phyloP scores from a whole-genome alignment of 23 tunicate species.

The Botrylloides violaceus region DNA sequence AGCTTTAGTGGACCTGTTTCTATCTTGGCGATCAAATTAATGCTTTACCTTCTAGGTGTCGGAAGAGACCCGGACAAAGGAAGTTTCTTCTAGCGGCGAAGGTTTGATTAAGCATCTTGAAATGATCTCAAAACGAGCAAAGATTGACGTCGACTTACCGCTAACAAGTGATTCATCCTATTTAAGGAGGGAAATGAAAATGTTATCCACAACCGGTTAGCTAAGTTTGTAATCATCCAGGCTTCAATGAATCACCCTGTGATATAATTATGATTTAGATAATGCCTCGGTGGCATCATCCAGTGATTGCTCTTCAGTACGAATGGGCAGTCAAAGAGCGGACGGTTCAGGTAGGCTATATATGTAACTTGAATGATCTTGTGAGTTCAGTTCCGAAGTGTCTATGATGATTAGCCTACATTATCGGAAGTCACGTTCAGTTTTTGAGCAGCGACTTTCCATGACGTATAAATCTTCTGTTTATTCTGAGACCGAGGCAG shows the following conservation, averaged over 20 bases:
- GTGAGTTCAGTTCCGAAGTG: neutral
- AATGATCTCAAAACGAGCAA: neutral
- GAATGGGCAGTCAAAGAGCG: conserved; percentile 6
- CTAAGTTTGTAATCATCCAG: neutral
- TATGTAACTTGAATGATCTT: neutral
- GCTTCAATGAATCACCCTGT: neutral
- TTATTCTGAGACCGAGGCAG: no score
- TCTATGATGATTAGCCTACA: conserved; percentile 26
- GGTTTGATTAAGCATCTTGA: conserved; percentile 5
- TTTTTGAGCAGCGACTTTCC: neutral
- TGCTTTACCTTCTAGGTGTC: neutral
- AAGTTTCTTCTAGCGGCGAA: neutral
- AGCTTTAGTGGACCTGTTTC: no score
- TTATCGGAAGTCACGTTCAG: conserved; percentile 7
- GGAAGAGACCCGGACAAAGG: neutral
- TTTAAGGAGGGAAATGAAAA: conserved; percentile 12
- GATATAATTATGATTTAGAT: neutral
- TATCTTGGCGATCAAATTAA: neutral
- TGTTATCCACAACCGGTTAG: conserved; percentile 1
- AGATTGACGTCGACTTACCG: neutral
- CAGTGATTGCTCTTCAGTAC: conserved; percentile 26
- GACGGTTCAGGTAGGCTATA: conserved; percentile 1
- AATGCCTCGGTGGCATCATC: conserved; percentile 26
- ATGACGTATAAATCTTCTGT: no score
- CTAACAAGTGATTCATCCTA: neutral